Conservation (phyloP, 2,113 vertebrate genomes). For the Rhinolophus sinicus region DNA sequence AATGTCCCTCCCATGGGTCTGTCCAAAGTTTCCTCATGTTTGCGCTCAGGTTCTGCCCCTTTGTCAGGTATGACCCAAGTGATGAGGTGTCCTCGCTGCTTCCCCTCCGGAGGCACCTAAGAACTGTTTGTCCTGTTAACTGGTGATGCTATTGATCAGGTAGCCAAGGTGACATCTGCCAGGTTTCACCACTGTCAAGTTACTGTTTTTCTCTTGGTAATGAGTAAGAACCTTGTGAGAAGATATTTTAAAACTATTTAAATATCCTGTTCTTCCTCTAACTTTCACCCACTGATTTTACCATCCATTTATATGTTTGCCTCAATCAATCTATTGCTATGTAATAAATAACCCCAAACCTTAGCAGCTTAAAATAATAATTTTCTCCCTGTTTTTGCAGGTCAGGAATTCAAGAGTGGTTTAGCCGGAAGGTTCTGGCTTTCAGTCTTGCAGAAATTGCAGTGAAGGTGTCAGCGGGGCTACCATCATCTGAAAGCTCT, state of each 20-base stretch:
- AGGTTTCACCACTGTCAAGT: no score
- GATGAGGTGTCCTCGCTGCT: neutral
- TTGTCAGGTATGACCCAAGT: neutral
- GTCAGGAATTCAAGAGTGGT: neutral
- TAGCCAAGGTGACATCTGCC: neutral
- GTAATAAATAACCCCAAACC: neutral
- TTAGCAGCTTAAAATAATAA: neutral
- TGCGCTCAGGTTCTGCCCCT: neutral
- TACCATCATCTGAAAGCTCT: neutral
- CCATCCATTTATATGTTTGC: neutral
- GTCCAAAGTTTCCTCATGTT: rapidly evolving
- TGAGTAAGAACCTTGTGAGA: neutral
- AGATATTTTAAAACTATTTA: neutral
- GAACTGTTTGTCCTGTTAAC: neutral
- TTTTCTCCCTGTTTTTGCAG: neutral
- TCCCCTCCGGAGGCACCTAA: neutral
- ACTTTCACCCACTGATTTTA: neutral
- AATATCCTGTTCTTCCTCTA: neutral
- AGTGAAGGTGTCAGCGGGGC: neutral
- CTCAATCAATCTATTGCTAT: neutral
- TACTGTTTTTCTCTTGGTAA: neutral
- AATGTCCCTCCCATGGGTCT: neutral
- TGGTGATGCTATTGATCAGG: neutral
- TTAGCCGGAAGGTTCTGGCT: neutral
- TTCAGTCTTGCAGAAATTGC: neutral